A percentile compares a stretch with the other conserved stretches of the same genome.
These are phyloP conservation scores for Rousettus leschenaultii DNA, from an alignment of 2,113 vertebrate species.

Conservation along the genomic window DNA sequence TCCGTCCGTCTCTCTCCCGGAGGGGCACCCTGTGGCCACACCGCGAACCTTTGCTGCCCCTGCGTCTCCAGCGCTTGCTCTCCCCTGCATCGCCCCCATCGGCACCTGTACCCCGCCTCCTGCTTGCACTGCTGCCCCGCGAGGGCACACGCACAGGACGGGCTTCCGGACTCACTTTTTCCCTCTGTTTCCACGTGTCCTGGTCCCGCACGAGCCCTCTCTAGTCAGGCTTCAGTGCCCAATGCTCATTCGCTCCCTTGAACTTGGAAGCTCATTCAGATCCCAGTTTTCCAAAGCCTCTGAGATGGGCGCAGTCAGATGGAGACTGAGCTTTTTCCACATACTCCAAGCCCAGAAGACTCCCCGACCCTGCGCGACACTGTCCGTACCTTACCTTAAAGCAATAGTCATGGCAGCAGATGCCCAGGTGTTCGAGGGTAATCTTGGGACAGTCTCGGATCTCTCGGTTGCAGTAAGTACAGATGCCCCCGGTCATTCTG, in stretches of 20 bases:
- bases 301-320: not conserved
- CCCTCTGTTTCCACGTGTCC: not conserved
- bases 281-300: not conserved
- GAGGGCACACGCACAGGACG: not conserved
- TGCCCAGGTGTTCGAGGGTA: constrained; percentile 65
- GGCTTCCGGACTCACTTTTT: not conserved
- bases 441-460: constrained; percentile 71
- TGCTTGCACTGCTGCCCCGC: not conserved
- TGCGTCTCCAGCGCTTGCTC: not conserved
- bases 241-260: not conserved
- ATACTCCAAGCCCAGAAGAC: not conserved
- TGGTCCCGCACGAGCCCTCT: not conserved
- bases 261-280: not conserved
- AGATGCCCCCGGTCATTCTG: constrained; percentile 46
- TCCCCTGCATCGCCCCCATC: too few species aligned
- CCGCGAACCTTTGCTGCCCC: not conserved
- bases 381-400: constrained; percentile 65
- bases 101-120: not conserved
- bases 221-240: not conserved
- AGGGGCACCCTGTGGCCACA: not conserved
- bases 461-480: constrained; percentile 67
- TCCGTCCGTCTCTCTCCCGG: not conserved
- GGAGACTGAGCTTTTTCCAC: not conserved
- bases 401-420: constrained; percentile 73
- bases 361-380: not conserved